A percentile compares a stretch with the other conserved stretches of the same genome.
Evolutionary conservation across 2,888 invertebrate genomes (phyloP).

Genomic region (Philereme vetulata): DNA sequence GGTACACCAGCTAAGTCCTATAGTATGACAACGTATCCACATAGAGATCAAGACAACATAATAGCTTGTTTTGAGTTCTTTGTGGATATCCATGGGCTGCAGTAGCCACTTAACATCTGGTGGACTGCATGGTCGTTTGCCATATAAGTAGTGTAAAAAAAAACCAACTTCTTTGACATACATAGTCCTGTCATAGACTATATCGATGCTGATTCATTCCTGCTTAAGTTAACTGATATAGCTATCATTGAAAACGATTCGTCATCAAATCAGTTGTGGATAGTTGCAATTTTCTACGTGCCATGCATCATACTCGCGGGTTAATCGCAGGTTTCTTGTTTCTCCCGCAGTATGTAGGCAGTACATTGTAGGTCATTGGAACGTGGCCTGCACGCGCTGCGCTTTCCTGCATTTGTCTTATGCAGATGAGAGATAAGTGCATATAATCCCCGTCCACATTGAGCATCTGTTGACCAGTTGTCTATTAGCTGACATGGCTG

Average conservation of each 20-base stretch:
- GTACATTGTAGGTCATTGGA: conserved; percentile 70
- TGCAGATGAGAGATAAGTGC: conserved; percentile 53
- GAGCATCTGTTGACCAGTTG: conserved; percentile 27
- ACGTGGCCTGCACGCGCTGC: conserved; percentile 62
- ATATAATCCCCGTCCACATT: conserved; percentile 24
- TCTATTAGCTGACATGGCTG: conserved; percentile 7
- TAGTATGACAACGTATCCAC: too few species aligned
- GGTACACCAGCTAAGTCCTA: too few species aligned
- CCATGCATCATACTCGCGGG: conserved; percentile 59
- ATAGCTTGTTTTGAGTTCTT: too few species aligned
- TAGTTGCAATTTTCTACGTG: conserved; percentile 59
- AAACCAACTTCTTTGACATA: conserved; percentile 7
- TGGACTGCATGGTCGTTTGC: too few species aligned
- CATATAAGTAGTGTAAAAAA: too few species aligned
- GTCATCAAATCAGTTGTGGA: conserved; percentile 52
- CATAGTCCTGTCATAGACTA: not conserved
- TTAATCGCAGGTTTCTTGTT: conserved; percentile 62
- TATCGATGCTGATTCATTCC: conserved; percentile 1
- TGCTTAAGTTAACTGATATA: conserved; percentile 18
- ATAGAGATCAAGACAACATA: too few species aligned
- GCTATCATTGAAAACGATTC: conserved; percentile 40
- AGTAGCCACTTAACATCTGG: too few species aligned
- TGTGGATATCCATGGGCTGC: too few species aligned
- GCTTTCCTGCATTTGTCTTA: conserved; percentile 71
- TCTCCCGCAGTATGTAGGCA: conserved; percentile 63